phyloP scores from a whole-genome alignment of 2,113 vertebrate genomes.

The Xiphophorus couchianus region DNA sequence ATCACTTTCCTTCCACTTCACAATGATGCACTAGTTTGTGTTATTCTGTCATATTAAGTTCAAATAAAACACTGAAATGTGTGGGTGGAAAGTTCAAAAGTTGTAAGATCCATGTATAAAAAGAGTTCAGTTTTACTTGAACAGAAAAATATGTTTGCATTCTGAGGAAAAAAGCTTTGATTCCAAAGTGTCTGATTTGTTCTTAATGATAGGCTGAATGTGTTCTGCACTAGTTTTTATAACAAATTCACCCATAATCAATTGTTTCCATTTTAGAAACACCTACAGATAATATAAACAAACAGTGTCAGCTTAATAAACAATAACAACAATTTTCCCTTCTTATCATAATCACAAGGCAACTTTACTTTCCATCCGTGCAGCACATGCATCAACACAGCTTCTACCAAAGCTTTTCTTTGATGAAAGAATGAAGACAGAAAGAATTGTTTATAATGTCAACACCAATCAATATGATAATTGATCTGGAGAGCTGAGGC shows the following conservation, averaged over 20 bases:
- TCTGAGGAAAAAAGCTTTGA: no score
- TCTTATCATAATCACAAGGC: not conserved
- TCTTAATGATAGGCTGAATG: no score
- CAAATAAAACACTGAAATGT: no score
- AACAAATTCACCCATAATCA: not conserved
- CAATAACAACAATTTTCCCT: not conserved
- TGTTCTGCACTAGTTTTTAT: not conserved
- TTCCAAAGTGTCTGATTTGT: no score
- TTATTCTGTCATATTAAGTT: no score
- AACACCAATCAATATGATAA: slow-evolving; percentile 9
- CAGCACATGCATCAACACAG: not conserved
- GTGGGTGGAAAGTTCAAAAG: no score
- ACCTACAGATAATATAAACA: not conserved
- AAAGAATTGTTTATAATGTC: not conserved
- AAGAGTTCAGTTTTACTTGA: no score
- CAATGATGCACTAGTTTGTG: no score
- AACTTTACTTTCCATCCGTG: not conserved
- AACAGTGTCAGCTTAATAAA: not conserved
- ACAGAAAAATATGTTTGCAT: no score
- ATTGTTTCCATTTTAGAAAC: not conserved
- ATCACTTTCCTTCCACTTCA: no score
- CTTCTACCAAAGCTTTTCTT: not conserved
- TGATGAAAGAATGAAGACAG: not conserved
- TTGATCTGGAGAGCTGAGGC: not conserved
- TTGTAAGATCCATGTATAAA: no score